Conservation (phyloP, 2,113 vertebrate genomes). For the Heterocephalus glaber region DNA sequence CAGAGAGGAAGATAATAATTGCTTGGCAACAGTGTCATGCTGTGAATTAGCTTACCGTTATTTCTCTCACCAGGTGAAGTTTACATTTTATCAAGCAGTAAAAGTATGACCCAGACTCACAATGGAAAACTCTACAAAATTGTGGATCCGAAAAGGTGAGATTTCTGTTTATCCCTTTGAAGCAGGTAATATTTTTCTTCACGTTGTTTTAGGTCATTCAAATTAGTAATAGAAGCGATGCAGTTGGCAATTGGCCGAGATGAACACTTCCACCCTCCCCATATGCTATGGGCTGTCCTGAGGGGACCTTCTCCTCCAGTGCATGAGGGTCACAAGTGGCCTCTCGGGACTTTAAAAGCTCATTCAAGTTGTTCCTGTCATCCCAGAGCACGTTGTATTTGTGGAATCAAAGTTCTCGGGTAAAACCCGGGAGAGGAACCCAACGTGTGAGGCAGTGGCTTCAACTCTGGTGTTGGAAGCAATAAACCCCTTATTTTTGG, state of each 20-base stretch:
- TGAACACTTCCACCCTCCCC: not conserved
- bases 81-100: constrained; percentile 96
- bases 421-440: not conserved
- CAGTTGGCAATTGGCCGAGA: not conserved
- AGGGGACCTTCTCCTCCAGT: not conserved
- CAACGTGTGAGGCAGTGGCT: not conserved
- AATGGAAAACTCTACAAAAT: constrained; percentile 98
- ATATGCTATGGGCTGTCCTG: accelerated
- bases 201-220: not conserved
- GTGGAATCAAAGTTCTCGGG: not conserved
- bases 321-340: not conserved
- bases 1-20: not conserved
- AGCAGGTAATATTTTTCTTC: not conserved
- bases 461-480: not conserved
- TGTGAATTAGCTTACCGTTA: not conserved
- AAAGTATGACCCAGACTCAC: constrained; percentile 95
- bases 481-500: not conserved
- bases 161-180: not conserved
- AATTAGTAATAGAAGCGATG: not conserved
- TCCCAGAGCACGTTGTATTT: not conserved
- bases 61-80: constrained; percentile 91
- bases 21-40: not conserved
- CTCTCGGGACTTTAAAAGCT: not conserved
- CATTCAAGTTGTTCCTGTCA: not conserved
- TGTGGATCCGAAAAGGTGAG: constrained; percentile 97